Evolutionary conservation across 1,140 invertebrate species (phyloP).

Genomic region (Lasaia peninsularis): DNA sequence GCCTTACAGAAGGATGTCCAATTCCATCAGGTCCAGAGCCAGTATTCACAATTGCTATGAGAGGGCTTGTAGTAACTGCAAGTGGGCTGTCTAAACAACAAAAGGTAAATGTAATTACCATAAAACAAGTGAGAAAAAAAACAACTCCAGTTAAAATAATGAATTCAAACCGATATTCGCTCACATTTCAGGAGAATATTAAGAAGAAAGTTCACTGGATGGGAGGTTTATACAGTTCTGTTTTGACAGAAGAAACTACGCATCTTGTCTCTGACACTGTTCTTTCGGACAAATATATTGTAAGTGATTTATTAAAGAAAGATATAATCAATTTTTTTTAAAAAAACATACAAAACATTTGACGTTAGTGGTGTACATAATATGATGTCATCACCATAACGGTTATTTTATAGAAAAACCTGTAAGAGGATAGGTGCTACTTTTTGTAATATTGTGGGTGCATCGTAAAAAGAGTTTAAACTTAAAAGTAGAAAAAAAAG

Average conservation of each 20-base stretch:
- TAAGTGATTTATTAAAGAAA: slow-evolving; percentile 61
- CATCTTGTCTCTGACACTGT: slow-evolving; percentile 89
- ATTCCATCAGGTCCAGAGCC: slow-evolving; percentile 86
- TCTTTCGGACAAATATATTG: slow-evolving; percentile 85
- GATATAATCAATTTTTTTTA: too few species aligned
- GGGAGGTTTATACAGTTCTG: slow-evolving; percentile 87
- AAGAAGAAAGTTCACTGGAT: slow-evolving; percentile 86
- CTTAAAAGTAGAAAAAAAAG: too few species aligned
- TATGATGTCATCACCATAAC: too few species aligned
- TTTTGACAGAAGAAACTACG: slow-evolving; percentile 85
- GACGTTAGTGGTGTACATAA: too few species aligned
- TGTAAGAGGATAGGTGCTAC: too few species aligned
- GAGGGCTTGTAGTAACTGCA: slow-evolving; percentile 83
- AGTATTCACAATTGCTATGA: slow-evolving; percentile 90
- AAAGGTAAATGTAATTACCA: slow-evolving; percentile 75
- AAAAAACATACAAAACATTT: too few species aligned
- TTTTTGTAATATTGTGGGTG: too few species aligned
- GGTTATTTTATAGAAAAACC: too few species aligned
- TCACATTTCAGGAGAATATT: slow-evolving; percentile 79
- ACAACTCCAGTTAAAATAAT: too few species aligned
- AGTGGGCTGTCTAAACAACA: slow-evolving; percentile 81
- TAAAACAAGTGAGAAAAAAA: too few species aligned
- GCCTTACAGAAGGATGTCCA: slow-evolving; percentile 82
- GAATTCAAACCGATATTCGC: too few species aligned
- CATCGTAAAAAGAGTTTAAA: too few species aligned